Evolutionary conservation across 1,140 invertebrate species (phyloP), one percentile per base, ranked within the genome.

Genomic region (Episyrphus balteatus): DNA sequence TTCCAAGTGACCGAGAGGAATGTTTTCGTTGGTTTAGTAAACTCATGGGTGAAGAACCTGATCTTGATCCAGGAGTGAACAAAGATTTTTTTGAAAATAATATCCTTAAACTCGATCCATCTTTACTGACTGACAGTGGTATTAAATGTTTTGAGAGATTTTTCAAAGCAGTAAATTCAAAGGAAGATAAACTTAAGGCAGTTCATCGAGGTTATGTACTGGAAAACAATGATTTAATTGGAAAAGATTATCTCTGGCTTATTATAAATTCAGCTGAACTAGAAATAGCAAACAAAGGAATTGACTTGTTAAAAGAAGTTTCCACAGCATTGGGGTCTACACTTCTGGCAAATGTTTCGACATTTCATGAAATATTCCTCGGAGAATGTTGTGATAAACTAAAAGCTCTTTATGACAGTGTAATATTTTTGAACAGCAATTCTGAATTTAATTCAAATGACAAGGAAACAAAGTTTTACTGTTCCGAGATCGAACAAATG

Each of bases 21-120:
- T 98, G 94, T 72, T 98, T 98, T 71, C 91, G 92, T 59, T 98
- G 94, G 94, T 98, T 98, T 72, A 92, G 92, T n/a, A 93, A 97
- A 73, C 71, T 97, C 43, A 97, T 97, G 92, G 91, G 91, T 5
- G 92, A 97, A 56, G 93, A 97, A 63, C 92, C 92, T 6, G 93
- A 98, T 72, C 72, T 98, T 40, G 93, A 98, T 73, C 93, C 93
- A 13, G 89, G 92, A 56, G 94, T 97, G 49, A 96, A 93, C 61
- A 83, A 88, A 66, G 87, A 93, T 62, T 98, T 98, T 75, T 97
- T 98, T 75, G 87, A 93, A 71, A 86, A 88, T 55, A 95, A 97
- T 64, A 88, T 98, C 53, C 75, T 97, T 40, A 88, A 90, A 62
- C 75, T 98, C 53, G 88, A 96, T 72, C 92, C 93, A 3, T 80